Evolutionary conservation across 2,797 vertebrate genomes (phyloP).

Genomic region (Ptychadena robeensis): DNA sequence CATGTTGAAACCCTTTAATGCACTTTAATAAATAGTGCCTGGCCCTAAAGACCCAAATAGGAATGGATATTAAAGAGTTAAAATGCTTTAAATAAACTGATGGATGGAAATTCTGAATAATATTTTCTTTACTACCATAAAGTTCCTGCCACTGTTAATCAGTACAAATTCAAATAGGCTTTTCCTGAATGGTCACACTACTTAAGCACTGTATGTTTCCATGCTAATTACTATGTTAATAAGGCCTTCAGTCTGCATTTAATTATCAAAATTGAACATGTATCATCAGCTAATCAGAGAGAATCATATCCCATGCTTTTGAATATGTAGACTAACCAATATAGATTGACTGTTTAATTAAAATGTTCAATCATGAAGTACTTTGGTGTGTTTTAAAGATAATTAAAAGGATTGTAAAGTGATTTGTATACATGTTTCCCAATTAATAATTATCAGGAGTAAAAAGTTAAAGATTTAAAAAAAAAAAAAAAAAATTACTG

Average conservation of each 20-base stretch:
- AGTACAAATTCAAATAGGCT: conserved; percentile 48
- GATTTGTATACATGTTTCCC: not conserved
- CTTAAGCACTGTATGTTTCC: conserved; percentile 46
- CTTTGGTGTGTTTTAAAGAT: conserved; percentile 15
- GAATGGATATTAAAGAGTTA: not conserved
- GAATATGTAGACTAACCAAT: conserved; percentile 36
- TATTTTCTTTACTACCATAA: not conserved
- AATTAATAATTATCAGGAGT: not conserved
- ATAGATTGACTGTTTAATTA: conserved; percentile 49
- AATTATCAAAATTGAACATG: conserved; percentile 51
- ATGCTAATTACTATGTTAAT: conserved; percentile 58
- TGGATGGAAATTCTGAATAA: not conserved
- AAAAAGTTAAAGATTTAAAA: not conserved
- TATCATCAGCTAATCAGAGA: conserved; percentile 44
- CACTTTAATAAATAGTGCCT: not conserved
- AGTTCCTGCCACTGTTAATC: conserved; percentile 21
- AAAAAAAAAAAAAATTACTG: no score
- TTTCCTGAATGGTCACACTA: conserved; percentile 38
- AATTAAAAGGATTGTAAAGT: not conserved
- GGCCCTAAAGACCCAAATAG: no score
- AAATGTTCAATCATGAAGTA: conserved; percentile 44
- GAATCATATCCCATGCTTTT: conserved; percentile 34
- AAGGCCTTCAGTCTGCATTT: conserved; percentile 43
- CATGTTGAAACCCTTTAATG: not conserved
- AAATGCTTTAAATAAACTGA: not conserved